Conservation (phyloP, 2,888 invertebrate genomes). For the Trypoxylon attenuatum region DNA sequence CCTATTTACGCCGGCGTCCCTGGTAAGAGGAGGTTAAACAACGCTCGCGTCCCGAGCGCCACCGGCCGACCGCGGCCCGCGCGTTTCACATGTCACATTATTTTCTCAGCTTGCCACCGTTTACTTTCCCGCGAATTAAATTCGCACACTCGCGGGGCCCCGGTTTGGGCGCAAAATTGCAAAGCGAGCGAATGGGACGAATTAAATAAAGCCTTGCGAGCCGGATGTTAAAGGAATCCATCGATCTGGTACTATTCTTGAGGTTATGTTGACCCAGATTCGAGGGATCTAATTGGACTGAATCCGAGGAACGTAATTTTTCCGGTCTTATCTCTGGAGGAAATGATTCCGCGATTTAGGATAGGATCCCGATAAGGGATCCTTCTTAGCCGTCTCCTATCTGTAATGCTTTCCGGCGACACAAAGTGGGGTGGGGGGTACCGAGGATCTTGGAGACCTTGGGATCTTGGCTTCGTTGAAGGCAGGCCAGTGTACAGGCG, state of each 20-base stretch:
- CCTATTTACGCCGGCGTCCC: slow-evolving; percentile 54
- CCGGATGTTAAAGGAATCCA: too few species aligned
- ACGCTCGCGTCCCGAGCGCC: slow-evolving; percentile 40
- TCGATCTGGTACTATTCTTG: too few species aligned
- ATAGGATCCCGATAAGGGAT: too few species aligned
- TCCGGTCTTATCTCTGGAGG: too few species aligned
- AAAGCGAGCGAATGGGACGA: too few species aligned
- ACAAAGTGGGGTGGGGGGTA: slow-evolving; percentile 33
- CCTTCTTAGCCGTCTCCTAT: slow-evolving; percentile 57
- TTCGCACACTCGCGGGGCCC: too few species aligned
- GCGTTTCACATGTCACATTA: slow-evolving; percentile 28
- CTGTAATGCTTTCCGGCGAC: slow-evolving; percentile 60
- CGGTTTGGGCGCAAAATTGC: too few species aligned
- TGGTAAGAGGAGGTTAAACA: slow-evolving; percentile 62
- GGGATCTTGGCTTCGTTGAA: too few species aligned
- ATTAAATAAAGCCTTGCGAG: too few species aligned
- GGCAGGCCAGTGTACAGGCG: slow-evolving; percentile 50
- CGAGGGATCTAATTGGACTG: too few species aligned
- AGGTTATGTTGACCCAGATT: too few species aligned
- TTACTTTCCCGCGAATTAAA: slow-evolving; percentile 43
- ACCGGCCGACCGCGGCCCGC: slow-evolving; percentile 27
- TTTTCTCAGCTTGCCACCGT: slow-evolving; percentile 48
- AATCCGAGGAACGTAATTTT: too few species aligned
- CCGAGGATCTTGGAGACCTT: slow-evolving; percentile 26
- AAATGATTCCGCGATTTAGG: slow-evolving; percentile 57